These are phyloP conservation scores for Eupithecia inturbata DNA, from an alignment of 2,888 invertebrate genomes.

Conservation along the genomic window DNA sequence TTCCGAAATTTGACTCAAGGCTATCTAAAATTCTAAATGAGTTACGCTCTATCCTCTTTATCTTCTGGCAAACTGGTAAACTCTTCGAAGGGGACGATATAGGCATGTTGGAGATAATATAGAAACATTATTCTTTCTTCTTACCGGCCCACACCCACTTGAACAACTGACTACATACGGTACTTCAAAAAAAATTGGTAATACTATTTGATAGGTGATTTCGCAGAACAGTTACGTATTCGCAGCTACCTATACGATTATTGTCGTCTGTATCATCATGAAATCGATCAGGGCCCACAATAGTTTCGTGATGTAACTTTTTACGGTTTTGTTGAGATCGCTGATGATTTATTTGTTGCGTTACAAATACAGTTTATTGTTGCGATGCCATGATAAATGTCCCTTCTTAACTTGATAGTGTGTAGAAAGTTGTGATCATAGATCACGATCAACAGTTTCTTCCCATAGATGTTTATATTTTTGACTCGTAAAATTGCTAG, in stretches of 20 bases:
- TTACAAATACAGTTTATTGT: constrained; percentile 61
- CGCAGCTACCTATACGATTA: constrained; percentile 41
- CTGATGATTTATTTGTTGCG: constrained; percentile 60
- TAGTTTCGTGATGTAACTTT: constrained; percentile 64
- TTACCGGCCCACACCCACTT: constrained; percentile 1
- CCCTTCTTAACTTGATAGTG: constrained; percentile 28
- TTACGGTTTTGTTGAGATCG: constrained; percentile 60
- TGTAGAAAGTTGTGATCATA: constrained; percentile 36
- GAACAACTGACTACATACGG: not conserved
- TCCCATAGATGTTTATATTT: constrained; percentile 5
- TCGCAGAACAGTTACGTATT: constrained; percentile 16
- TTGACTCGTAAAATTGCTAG: not conserved
- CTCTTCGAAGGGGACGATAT: not conserved
- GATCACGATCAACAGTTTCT: no score
- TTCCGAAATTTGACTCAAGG: constrained; percentile 8
- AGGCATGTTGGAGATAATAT: not conserved
- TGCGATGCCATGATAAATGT: constrained; percentile 48
- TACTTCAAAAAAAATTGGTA: not conserved
- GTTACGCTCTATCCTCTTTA: not conserved
- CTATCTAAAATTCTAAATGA: not conserved
- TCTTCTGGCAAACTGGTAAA: not conserved
- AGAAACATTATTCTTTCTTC: not conserved
- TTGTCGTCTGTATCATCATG: constrained; percentile 58
- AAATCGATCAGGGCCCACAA: constrained; percentile 66
- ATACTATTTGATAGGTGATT: not conserved